Conservation (phyloP, 2,113 vertebrate species). For the Anser brachyrhynchus region DNA sequence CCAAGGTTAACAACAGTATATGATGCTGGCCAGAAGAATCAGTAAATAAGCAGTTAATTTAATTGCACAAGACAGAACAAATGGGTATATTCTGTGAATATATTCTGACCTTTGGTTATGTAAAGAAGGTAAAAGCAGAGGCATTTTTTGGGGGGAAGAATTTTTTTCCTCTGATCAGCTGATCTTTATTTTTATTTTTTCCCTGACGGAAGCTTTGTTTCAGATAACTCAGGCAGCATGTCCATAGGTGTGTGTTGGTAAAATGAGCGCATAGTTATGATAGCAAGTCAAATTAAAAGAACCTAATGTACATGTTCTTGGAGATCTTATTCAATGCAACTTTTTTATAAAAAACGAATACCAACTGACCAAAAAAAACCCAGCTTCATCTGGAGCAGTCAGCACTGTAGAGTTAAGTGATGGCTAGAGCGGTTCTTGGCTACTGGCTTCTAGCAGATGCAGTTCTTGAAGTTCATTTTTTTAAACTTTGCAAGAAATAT, state of each 20-base stretch:
- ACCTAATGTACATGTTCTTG: not conserved
- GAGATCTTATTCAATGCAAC: not conserved
- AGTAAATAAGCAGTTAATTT: not conserved
- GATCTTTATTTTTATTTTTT: not conserved
- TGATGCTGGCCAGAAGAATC: not conserved
- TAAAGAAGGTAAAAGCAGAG: not conserved
- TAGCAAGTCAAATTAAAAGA: not conserved
- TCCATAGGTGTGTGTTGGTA: not conserved
- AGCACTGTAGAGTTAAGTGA: not conserved
- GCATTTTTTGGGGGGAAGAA: not conserved
- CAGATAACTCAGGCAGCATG: not conserved
- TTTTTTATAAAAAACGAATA: not conserved
- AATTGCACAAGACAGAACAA: not conserved
- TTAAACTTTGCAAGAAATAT: not conserved
- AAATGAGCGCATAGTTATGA: not conserved
- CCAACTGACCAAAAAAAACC: not conserved
- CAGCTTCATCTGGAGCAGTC: not conserved
- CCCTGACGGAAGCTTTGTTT: not conserved
- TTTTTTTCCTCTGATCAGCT: not conserved
- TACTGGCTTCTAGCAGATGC: not conserved
- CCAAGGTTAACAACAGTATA: not conserved
- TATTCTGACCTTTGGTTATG: not conserved
- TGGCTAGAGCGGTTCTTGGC: not conserved
- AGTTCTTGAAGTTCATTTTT: not conserved
- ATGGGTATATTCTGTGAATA: not conserved